These are phyloP conservation scores for Dicaeum eximium DNA, from an alignment of 2,113 vertebrate species.

Conservation along the genomic window DNA sequence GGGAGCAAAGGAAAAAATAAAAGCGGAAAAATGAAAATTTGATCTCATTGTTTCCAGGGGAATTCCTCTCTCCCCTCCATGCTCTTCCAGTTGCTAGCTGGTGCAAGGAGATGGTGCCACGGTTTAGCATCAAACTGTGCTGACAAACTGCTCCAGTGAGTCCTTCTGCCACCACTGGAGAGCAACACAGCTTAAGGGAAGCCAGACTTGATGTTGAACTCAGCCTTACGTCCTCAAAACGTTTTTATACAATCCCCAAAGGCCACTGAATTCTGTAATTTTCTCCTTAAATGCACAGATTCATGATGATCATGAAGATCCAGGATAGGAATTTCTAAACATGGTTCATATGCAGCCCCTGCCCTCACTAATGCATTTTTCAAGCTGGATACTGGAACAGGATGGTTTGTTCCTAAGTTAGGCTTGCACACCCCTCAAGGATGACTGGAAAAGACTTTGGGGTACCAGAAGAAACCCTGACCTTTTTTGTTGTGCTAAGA, in stretches of 20 bases:
- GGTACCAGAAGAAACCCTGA: not conserved
- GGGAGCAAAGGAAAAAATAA: not conserved
- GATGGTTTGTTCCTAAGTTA: not conserved
- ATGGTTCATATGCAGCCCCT: not conserved
- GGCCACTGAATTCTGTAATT: not conserved
- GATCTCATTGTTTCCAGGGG: not conserved
- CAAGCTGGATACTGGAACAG: not conserved
- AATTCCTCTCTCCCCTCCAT: not conserved
- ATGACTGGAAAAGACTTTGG: not conserved
- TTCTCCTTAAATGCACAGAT: not conserved
- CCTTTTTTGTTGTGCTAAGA: not conserved
- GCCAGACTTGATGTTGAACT: not conserved
- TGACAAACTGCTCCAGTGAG: not conserved
- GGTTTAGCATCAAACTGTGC: not conserved
- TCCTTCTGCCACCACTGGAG: not conserved
- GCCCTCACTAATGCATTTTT: not conserved
- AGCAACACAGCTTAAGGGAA: not conserved
- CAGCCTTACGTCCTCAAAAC: not conserved
- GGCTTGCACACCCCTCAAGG: not conserved
- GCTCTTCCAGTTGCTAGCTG: not conserved
- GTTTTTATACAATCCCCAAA: not conserved
- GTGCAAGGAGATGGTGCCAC: not conserved
- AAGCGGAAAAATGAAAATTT: not conserved
- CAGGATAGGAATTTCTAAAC: accelerated
- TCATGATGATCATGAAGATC: not conserved